These are phyloP conservation scores for Eidolon dupreanum DNA, from an alignment of 2,797 vertebrate genomes.

Conservation along the genomic window DNA sequence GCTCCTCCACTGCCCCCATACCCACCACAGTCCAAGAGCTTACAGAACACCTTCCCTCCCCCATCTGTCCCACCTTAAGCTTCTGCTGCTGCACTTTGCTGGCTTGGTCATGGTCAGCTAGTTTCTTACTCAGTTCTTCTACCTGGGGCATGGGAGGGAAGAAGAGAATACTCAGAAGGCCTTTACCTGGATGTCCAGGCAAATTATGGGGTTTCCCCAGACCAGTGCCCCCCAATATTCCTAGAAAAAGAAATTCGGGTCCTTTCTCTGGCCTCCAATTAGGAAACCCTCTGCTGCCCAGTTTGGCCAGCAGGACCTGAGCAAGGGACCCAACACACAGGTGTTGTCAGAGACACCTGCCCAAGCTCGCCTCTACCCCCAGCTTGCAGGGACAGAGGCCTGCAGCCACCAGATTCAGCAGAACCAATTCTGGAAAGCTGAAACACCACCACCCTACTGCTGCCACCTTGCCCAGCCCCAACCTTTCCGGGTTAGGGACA, in stretches of 20 bases:
- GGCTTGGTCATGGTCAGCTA: constrained; percentile 84
- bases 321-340: background rate
- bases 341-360: background rate
- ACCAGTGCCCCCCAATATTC: background rate
- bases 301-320: background rate
- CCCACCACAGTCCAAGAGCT: background rate
- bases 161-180: background rate
- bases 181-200: background rate
- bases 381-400: background rate
- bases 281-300: background rate
- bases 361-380: background rate
- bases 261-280: background rate
- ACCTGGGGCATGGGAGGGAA: constrained; percentile 70
- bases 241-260: background rate
- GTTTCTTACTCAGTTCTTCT: constrained; percentile 86
- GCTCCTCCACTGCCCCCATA: accelerated
- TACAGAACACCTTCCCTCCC: background rate
- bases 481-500: background rate
- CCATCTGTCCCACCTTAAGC: constrained; percentile 80
- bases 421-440: background rate
- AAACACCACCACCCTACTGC: background rate
- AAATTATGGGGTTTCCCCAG: background rate
- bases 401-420: background rate
- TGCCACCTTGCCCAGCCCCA: background rate
- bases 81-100: constrained; percentile 83